These are phyloP conservation scores for Paratilapia polleni DNA, from an alignment of 2,113 vertebrate species.

Conservation along the genomic window DNA sequence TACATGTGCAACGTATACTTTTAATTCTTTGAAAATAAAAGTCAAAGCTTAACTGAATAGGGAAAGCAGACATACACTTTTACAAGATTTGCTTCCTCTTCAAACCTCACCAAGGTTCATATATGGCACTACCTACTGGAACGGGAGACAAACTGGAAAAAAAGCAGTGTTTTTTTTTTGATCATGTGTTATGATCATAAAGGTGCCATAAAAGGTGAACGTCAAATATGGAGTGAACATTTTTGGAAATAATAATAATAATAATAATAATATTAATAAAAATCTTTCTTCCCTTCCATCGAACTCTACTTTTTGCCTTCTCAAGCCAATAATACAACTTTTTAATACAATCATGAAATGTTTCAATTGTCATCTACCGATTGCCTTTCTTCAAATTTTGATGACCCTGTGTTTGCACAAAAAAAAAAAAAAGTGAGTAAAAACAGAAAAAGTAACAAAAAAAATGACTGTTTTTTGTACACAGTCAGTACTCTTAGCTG, in stretches of 20 bases:
- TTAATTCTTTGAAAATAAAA: constrained; percentile 34
- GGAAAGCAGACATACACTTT: constrained; percentile 21
- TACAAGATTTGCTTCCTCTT: constrained; percentile 30
- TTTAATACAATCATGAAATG: constrained; percentile 61
- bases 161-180: constrained; percentile 44
- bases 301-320: constrained; percentile 10
- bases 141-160: constrained; percentile 7
- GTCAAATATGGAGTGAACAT: constrained; percentile 47
- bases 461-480: constrained; percentile 57
- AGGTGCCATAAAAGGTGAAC: constrained; percentile 50
- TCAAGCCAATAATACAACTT: constrained; percentile 33
- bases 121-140: constrained; percentile 67
- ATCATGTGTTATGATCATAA: constrained; percentile 47
- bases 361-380: constrained; percentile 73
- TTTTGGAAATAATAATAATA: constrained; percentile 19
- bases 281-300: constrained; percentile 42
- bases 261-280: constrained; percentile 23
- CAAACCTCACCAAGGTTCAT: constrained; percentile 39
- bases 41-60: constrained; percentile 33
- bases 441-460: constrained; percentile 46
- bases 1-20: constrained; percentile 35
- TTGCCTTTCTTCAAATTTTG: constrained; percentile 69
- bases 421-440: constrained; percentile 12
- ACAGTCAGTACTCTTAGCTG: constrained; percentile 77
- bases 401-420: constrained; percentile 62